Conservation (phyloP, 2,888 invertebrate species). For the Diaperis boleti region DNA sequence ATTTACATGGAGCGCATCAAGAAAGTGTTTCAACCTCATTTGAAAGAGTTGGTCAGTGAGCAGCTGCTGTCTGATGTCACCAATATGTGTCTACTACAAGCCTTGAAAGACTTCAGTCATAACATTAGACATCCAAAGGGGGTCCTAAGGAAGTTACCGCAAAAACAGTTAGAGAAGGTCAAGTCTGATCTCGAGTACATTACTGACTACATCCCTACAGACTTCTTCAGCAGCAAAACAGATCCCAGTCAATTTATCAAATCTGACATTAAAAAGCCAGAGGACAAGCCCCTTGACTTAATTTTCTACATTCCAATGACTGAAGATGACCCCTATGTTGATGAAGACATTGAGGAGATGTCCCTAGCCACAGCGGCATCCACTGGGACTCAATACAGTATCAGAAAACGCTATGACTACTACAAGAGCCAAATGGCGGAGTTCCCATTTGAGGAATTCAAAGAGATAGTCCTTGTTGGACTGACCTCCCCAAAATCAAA, state of each 20-base stretch:
- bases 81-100: slow-evolving; percentile 27
- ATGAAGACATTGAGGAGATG: slow-evolving; percentile 45
- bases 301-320: slow-evolving; percentile 55
- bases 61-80: slow-evolving; percentile 16
- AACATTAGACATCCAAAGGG: slow-evolving; percentile 15
- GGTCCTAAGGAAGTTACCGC: slow-evolving; percentile 32
- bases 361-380: slow-evolving; percentile 48
- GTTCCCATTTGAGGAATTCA: slow-evolving; percentile 56
- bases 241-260: not conserved
- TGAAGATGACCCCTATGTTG: slow-evolving; percentile 53
- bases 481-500: slow-evolving; percentile 57
- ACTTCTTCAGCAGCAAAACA: slow-evolving; percentile 36
- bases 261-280: slow-evolving; percentile 22
- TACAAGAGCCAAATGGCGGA: slow-evolving; percentile 53
- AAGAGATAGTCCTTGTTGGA: slow-evolving; percentile 51
- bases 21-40: slow-evolving; percentile 9
- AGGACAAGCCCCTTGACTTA: slow-evolving; percentile 34
- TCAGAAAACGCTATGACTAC: slow-evolving; percentile 54
- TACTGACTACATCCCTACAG: slow-evolving; percentile 47
- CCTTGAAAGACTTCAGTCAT: slow-evolving; percentile 15
- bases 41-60: slow-evolving; percentile 21
- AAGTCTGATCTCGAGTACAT: slow-evolving; percentile 49
- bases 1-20: slow-evolving; percentile 35
- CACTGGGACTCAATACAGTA: slow-evolving; percentile 42
- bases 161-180: slow-evolving; percentile 24